Conservation (phyloP, 2,113 vertebrate species). For the Chlorodrepanis virens region DNA sequence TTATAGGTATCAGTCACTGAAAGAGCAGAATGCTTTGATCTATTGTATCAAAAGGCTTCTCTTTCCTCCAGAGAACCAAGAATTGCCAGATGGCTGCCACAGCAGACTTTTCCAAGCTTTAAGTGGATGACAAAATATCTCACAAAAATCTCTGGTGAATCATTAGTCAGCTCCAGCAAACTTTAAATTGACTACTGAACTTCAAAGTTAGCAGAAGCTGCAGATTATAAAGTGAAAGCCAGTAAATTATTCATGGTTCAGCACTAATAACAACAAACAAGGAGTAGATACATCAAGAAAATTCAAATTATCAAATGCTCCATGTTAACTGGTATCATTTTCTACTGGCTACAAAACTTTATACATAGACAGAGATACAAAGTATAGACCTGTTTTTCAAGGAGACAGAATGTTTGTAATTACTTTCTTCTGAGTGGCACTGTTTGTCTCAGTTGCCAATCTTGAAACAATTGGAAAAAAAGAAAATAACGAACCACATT, state of each 20-base stretch:
- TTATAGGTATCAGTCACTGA: conserved; percentile 5
- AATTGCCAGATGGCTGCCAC: conserved; percentile 44
- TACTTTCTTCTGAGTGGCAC: not conserved
- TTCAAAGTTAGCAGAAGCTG: conserved; percentile 26
- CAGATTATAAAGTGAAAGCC: not conserved
- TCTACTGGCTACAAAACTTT: not conserved
- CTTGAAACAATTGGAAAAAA: not conserved
- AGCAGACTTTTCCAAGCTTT: conserved; percentile 30
- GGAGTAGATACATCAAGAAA: not conserved
- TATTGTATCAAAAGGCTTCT: conserved; percentile 52
- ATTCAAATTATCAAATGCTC: not conserved
- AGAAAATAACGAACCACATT: not conserved
- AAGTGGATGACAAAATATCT: conserved; percentile 8
- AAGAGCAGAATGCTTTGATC: conserved; percentile 48
- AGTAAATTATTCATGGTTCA: conserved; percentile 18
- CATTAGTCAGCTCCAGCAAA: conserved; percentile 43
- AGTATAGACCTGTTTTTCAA: not conserved
- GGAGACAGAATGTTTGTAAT: not conserved
- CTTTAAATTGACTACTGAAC: conserved; percentile 14
- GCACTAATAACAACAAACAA: not conserved
- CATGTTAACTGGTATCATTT: not conserved
- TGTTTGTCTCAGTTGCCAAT: not conserved
- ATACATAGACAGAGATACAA: not conserved
- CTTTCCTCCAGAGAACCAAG: conserved; percentile 44
- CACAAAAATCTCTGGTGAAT: conserved; percentile 44